Base-by-base conservation (phyloP, 2,113 vertebrate genomes). In the Forbesichthys papilliferus region DNA sequence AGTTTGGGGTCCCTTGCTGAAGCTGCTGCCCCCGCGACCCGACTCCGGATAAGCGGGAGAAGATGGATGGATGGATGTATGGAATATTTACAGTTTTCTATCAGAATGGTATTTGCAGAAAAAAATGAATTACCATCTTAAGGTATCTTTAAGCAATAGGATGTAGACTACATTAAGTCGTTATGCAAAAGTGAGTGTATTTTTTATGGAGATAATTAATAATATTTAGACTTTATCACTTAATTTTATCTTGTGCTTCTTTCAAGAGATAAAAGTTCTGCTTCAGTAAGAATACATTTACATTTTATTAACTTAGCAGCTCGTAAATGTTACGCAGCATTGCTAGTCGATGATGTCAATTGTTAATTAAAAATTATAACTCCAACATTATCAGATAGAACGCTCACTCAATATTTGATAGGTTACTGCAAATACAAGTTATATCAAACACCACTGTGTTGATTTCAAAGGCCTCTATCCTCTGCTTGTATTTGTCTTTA, bases 221-320 rank as follows among this genome's bases (percentile, higher is more conserved):
- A 20, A 20, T 20, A 20, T 20, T 20, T 20, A 20, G 20, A 20
- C 20, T 20, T 60, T 13, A 13, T 64, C 52, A 66, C 51, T 18
- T 56, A 33, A 48, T 36, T 69, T 68, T 65, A 46, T 70, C 67
- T 66, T 10, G 57, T 61, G 54, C 34, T 74, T 46, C 77, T 61
- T 48, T 71, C 55, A 66, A 71, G 65, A 64, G 73, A 13, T 76
- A 48, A 76, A 61, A 62, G 61, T 51, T 64, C 34, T 64, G 18
- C 54, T 51, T 75, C 57, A 56, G 66, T 42, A 3, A 73, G 61
- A 70, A 42, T 14, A 73, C 73, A 87, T 86, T 87, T 83, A 79
- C 76, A 84, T 85, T 88, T 86, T 27, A 72, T 86, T 27, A 72
- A 47, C 89, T 80, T 81, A 46, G 67, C 76, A 74, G 75, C 60